A percentile compares a stretch with the other conserved stretches of the same genome.
These are phyloP conservation scores for Ptiloglossa arizonensis DNA, from an alignment of 1,140 invertebrate genomes.

Conservation along the genomic window DNA sequence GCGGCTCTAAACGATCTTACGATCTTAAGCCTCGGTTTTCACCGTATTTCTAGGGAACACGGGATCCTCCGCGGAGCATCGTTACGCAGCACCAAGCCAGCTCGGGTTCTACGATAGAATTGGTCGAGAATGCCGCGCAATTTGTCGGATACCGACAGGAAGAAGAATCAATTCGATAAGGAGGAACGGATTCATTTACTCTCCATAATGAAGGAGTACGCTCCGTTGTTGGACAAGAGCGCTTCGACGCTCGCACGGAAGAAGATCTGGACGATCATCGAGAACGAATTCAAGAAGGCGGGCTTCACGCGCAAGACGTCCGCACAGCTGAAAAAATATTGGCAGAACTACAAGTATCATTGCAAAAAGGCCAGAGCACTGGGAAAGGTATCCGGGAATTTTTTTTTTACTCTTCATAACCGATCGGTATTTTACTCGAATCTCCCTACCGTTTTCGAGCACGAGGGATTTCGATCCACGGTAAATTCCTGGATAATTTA, in stretches of 20 bases:
- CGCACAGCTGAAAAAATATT: conserved; percentile 66
- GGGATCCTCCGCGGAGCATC: not conserved
- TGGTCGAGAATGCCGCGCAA: conserved; percentile 30
- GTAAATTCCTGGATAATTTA: too few species aligned
- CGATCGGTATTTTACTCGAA: not conserved
- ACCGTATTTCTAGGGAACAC: not conserved
- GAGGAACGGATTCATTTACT: conserved; percentile 60
- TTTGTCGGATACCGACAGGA: conserved; percentile 27
- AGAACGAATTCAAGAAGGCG: conserved; percentile 58
- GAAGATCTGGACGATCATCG: conserved; percentile 63
- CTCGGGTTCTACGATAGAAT: not conserved
- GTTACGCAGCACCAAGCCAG: not conserved
- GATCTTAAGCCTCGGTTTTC: conserved; percentile 10
- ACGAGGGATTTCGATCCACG: too few species aligned
- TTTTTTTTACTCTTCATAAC: not conserved
- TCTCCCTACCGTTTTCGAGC: not conserved
- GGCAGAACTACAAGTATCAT: conserved; percentile 69
- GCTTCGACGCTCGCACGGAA: conserved; percentile 61
- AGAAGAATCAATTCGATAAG: conserved; percentile 62
- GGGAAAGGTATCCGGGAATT: conserved; percentile 27
- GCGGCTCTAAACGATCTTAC: conserved; percentile 28
- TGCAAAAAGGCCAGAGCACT: conserved; percentile 51
- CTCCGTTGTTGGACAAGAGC: conserved; percentile 56
- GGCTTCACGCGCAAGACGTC: conserved; percentile 58
- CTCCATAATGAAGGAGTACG: conserved; percentile 58